A percentile compares a stretch with the other conserved stretches of the same genome.
Evolutionary conservation across 2,797 vertebrate species (phyloP).

Genomic region (Hybognathus amarus): DNA sequence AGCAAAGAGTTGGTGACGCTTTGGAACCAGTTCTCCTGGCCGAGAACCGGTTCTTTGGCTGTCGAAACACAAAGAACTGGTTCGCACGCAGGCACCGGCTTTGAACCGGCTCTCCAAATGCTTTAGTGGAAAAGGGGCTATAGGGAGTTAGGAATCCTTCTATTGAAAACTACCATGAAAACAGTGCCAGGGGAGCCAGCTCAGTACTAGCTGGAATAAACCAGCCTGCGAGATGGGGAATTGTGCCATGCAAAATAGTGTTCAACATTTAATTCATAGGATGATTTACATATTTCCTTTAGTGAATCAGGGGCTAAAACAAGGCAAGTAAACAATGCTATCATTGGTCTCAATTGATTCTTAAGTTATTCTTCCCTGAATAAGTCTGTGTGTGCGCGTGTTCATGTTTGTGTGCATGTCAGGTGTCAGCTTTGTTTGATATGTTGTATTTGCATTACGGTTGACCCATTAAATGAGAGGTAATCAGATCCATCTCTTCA

Average conservation of each 20-base stretch:
- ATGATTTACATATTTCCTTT: not conserved
- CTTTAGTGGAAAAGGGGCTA: too few species aligned
- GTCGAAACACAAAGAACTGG: too few species aligned
- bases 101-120: too few species aligned
- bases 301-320: not conserved
- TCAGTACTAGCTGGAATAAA: not conserved
- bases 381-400: conserved; percentile 8
- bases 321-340: not conserved
- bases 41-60: too few species aligned
- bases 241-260: not conserved
- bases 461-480: conserved; percentile 52
- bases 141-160: too few species aligned
- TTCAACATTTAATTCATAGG: not conserved
- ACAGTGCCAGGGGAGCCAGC: too few species aligned
- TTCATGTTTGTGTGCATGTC: conserved; percentile 8
- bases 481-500: conserved; percentile 66
- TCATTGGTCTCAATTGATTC: not conserved
- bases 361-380: not conserved
- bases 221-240: not conserved
- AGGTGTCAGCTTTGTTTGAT: conserved; percentile 35
- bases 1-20: too few species aligned
- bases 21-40: too few species aligned
- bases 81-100: too few species aligned
- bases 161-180: too few species aligned
- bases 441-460: conserved; percentile 34